Conservation (phyloP, 2,113 vertebrate genomes). For the Ploceus nigricollis region DNA sequence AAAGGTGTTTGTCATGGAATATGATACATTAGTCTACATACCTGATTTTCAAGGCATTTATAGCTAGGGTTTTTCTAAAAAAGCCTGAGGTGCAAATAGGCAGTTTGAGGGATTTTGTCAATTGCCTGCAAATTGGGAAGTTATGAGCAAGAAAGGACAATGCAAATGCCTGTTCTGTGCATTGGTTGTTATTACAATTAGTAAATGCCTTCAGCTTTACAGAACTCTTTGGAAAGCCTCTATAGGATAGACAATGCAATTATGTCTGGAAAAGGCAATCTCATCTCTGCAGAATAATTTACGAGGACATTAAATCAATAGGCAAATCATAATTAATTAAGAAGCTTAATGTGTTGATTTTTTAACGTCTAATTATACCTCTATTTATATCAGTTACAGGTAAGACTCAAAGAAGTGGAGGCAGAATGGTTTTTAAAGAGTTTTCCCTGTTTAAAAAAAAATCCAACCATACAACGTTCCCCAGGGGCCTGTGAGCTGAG, state of each 20-base stretch:
- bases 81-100: neutral
- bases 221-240: neutral
- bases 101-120: neutral
- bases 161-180: neutral
- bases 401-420: constrained; percentile 16
- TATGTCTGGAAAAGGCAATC: constrained; percentile 39
- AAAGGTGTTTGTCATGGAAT: neutral
- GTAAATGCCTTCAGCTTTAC: neutral
- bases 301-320: constrained; percentile 61
- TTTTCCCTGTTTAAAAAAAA: neutral
- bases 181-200: neutral
- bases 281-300: constrained; percentile 59
- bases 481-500: neutral
- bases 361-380: constrained; percentile 59
- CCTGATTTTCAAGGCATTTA: neutral
- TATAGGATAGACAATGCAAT: constrained; percentile 53
- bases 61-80: neutral
- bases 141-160: neutral
- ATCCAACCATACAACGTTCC: neutral
- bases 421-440: neutral
- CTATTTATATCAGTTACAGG: constrained; percentile 33
- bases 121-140: neutral
- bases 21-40: neutral
- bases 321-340: constrained; percentile 64
- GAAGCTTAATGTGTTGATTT: constrained; percentile 50